Evolutionary conservation across 2,113 vertebrate species (phyloP), one percentile per base, ranked within the genome.

Genomic region (Rhinolophus sinicus): DNA sequence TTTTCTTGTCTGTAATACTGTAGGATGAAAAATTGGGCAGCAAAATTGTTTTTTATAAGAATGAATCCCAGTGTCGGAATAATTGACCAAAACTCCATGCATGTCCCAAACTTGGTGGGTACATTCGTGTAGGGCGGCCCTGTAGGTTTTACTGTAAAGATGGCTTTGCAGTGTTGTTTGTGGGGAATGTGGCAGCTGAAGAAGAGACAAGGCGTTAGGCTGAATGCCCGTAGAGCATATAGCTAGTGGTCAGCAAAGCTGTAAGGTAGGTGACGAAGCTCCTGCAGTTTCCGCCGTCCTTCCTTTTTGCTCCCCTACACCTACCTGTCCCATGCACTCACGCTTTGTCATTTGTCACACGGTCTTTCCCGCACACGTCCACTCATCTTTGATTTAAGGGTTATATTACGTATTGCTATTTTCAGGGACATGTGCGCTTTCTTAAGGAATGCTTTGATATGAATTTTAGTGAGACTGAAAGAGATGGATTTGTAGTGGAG

Each of bases 201-300:
- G n/a, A 56, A 52, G 60, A 22, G 35, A 24, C 3, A 0, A 35
- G 1, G 2, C 30, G 3, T 54, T 19, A 28, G 65, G 35, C 2
- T 16, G 7, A 24, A 5, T 24, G n/a, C 65, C 0, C 0, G 21
- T 3, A 24, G 19, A 2, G 5, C 21, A 2, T 2, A 56, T 2
- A 56, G 62, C 6, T 26, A 11, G 67, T 6, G 60, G 54, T 8
- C 47, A 69, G 76, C 50, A 44, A 35, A 6, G 4, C 12, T 0
- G 6, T 64, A 14, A 28, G 64, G 44, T 4, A 6, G 22, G 22
- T 5, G 35, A 28, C 33, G 35, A 28, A 38, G 8, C 56, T 76
- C 54, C 78, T 13, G 1, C n/a, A 13, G 4, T 12, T 28, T 2
- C 22, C 6, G 14, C 0, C 3, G n/a, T 4, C 14, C 12, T 70